These are phyloP conservation scores for Melospiza georgiana DNA, from an alignment of 2,113 vertebrate species.

Conservation along the genomic window DNA sequence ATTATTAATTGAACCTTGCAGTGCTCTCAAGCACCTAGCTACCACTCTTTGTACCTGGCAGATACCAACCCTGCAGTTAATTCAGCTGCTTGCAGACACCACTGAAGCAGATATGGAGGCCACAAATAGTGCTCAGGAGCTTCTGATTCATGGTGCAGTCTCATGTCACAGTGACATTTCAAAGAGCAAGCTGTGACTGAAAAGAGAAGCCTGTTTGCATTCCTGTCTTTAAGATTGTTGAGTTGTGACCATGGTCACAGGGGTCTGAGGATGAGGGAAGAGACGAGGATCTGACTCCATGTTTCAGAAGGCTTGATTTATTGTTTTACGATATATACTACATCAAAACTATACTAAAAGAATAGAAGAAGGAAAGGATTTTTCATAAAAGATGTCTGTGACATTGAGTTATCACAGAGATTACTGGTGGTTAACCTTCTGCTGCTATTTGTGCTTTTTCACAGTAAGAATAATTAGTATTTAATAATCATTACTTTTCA, in stretches of 20 bases:
- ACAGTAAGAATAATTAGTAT: neutral
- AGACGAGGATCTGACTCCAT: too few species aligned
- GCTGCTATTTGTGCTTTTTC: neutral
- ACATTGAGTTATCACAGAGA: neutral
- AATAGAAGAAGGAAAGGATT: too few species aligned
- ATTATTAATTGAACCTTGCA: constrained; percentile 21
- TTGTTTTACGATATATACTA: too few species aligned
- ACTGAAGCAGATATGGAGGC: neutral
- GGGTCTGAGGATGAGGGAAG: too few species aligned
- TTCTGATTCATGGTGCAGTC: neutral
- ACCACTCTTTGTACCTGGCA: neutral
- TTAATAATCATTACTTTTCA: neutral
- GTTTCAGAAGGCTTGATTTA: too few species aligned
- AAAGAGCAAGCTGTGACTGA: neutral
- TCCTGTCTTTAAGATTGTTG: neutral
- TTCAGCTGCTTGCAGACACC: neutral
- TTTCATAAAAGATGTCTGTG: too few species aligned
- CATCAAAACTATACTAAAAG: too few species aligned
- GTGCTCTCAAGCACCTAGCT: neutral
- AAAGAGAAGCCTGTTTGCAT: neutral
- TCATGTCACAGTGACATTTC: neutral
- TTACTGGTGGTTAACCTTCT: neutral
- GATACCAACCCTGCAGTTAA: neutral
- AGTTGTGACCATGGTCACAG: neutral
- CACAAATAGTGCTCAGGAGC: neutral